phyloP scores from a whole-genome alignment of 2,888 invertebrate genomes.

The Loripinus fragilis region DNA sequence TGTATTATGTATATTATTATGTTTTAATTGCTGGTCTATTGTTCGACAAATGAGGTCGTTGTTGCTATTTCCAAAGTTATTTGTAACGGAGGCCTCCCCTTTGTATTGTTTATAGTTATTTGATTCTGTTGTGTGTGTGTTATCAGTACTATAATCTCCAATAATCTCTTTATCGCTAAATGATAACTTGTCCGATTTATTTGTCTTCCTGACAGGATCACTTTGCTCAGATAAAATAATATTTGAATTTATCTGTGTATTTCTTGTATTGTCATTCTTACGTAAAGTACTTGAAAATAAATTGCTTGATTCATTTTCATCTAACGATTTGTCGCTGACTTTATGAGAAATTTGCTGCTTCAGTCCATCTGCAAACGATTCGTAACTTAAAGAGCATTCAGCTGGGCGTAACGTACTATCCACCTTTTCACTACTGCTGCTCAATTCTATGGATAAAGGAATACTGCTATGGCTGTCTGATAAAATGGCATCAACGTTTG shows the following conservation, averaged over 20 bases:
- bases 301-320: not conserved
- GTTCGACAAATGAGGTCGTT: conserved; percentile 6
- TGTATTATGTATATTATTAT: not conserved
- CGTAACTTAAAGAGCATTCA: not conserved
- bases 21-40: conserved; percentile 17
- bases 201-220: not conserved
- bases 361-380: not conserved
- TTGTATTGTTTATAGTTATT: conserved; percentile 20
- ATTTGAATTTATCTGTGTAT: not conserved
- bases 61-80: conserved; percentile 11
- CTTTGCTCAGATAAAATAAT: not conserved
- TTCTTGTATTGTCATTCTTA: not conserved
- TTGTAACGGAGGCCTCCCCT: conserved; percentile 18
- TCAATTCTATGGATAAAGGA: not conserved
- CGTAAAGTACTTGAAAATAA: not conserved
- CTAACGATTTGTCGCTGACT: not conserved
- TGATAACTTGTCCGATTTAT: not conserved
- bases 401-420: not conserved
- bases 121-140: conserved; percentile 18
- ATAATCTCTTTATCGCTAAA: conserved; percentile 13
- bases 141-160: conserved; percentile 12
- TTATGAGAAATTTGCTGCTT: not conserved
- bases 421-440: not conserved
- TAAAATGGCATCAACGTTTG: conserved; percentile 39
- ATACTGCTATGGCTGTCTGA: not conserved